A percentile compares a stretch with the other conserved stretches of the same genome.
Conservation (phyloP, 2,797 vertebrate genomes). For the Betta splendens region DNA sequence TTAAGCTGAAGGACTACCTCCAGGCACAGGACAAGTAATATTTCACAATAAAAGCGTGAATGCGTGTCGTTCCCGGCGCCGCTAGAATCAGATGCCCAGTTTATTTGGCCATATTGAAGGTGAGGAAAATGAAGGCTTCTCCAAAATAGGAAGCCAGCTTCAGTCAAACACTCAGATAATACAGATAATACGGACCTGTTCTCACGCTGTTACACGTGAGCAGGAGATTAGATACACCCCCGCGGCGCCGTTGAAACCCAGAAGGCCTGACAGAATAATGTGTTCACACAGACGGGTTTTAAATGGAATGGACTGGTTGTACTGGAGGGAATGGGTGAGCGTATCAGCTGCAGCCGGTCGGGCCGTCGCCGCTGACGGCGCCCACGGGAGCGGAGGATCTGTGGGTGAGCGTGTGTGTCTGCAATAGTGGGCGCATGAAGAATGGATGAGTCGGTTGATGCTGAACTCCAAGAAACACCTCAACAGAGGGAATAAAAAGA, state of each 20-base stretch:
- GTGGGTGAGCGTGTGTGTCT: constrained; percentile 9
- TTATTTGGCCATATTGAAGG: constrained; percentile 37
- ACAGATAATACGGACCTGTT: too few relatives aligned
- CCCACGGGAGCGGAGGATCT: constrained; percentile 5
- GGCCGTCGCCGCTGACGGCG: constrained; percentile 14
- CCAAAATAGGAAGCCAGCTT: too few relatives aligned
- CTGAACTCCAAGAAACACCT: constrained; percentile 19
- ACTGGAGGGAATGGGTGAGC: neutral
- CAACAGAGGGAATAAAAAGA: constrained; percentile 11
- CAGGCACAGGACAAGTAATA: neutral
- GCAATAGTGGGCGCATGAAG: constrained; percentile 3
- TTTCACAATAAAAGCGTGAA: constrained; percentile 23
- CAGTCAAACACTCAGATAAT: constrained; percentile 30
- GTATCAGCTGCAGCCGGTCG: constrained; percentile 17
- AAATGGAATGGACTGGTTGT: too few relatives aligned
- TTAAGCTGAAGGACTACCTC: constrained; percentile 3
- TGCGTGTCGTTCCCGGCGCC: constrained; percentile 2
- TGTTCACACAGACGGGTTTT: too few relatives aligned
- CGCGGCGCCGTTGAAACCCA: neutral
- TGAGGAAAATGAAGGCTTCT: constrained; percentile 37
- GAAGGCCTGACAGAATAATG: too few relatives aligned
- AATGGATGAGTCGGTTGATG: constrained; percentile 30
- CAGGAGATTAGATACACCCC: constrained; percentile 2
- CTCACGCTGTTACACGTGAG: constrained; percentile 16
- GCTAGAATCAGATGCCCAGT: constrained; percentile 29